Percentiles rank a stretch among this genome's conserved stretches.
Conservation (phyloP, 2,113 vertebrate species). For the Euleptes europaea region DNA sequence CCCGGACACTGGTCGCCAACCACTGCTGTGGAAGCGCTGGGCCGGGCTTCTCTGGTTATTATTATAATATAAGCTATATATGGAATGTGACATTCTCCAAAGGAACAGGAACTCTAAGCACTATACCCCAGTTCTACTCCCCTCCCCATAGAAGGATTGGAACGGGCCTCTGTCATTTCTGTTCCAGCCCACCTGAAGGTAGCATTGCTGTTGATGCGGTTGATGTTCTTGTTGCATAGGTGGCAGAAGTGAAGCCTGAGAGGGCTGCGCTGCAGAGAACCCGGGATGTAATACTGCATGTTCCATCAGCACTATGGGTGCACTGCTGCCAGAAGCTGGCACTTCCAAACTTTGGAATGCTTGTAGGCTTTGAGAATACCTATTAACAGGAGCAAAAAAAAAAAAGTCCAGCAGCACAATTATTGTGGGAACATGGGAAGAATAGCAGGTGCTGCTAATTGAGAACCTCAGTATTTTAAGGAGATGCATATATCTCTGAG, state of each 20-base stretch:
- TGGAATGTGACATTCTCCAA: too few relatives aligned
- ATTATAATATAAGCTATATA: too few relatives aligned
- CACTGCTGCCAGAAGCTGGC: slow-evolving; percentile 66
- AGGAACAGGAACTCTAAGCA: too few relatives aligned
- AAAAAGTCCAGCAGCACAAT: neutral
- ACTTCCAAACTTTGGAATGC: slow-evolving; percentile 70
- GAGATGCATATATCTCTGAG: neutral
- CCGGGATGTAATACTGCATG: slow-evolving; percentile 75
- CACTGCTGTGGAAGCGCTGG: too few relatives aligned
- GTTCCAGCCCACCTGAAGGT: slow-evolving; percentile 74
- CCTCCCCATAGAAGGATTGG: too few relatives aligned
- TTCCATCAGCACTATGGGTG: slow-evolving; percentile 77
- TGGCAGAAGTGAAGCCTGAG: slow-evolving; percentile 70
- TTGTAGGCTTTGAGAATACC: slow-evolving; percentile 73
- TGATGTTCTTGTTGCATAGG: slow-evolving; percentile 74
- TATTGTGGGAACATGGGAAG: neutral
- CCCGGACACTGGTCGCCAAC: too few relatives aligned
- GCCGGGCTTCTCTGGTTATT: too few relatives aligned
- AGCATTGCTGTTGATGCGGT: slow-evolving; percentile 71
- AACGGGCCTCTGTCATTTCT: neutral
- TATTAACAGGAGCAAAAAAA: slow-evolving; percentile 35
- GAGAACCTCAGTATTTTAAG: neutral
- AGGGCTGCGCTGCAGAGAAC: slow-evolving; percentile 66
- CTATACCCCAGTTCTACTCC: too few relatives aligned
- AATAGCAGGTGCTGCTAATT: neutral